Conservation (phyloP, 2,113 vertebrate species). For the Oncorhynchus tshawytscha region DNA sequence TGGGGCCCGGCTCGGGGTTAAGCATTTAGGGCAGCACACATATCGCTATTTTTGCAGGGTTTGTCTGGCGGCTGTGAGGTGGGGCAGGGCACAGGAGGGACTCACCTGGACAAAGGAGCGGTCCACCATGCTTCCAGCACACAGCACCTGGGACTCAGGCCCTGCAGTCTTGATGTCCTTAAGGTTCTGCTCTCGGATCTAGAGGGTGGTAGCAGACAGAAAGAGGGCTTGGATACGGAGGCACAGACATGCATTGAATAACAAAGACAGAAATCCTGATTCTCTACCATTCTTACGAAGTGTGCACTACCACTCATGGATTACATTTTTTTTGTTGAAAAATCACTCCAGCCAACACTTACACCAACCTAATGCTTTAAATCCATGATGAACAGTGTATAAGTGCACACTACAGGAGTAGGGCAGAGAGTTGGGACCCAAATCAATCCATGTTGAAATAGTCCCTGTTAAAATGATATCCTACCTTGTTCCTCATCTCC, state of each 20-base stretch:
- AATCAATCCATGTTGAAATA: background rate
- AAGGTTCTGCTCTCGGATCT: constrained; percentile 98
- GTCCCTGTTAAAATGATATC: constrained; percentile 11
- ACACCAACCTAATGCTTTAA: no score
- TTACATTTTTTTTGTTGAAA: no score
- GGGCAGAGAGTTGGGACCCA: background rate
- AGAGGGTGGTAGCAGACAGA: background rate
- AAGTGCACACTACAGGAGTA: background rate
- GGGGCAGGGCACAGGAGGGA: constrained; percentile 1
- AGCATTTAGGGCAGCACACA: no score
- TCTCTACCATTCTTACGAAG: no score
- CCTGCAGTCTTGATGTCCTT: constrained; percentile 97
- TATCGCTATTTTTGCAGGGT: background rate
- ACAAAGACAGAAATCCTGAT: no score
- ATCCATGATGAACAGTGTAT: background rate
- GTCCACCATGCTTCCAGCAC: constrained; percentile 81
- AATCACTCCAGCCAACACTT: no score
- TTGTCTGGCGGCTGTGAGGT: background rate
- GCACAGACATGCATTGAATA: no score
- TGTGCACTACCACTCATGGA: no score
- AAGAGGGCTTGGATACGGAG: background rate
- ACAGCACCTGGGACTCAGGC: constrained; percentile 93
- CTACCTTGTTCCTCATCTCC: constrained; percentile 99
- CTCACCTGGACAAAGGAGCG: constrained; percentile 91
- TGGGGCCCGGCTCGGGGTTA: no score